Conservation (phyloP, 2,888 invertebrate genomes). For the Melieria crassipennis region DNA sequence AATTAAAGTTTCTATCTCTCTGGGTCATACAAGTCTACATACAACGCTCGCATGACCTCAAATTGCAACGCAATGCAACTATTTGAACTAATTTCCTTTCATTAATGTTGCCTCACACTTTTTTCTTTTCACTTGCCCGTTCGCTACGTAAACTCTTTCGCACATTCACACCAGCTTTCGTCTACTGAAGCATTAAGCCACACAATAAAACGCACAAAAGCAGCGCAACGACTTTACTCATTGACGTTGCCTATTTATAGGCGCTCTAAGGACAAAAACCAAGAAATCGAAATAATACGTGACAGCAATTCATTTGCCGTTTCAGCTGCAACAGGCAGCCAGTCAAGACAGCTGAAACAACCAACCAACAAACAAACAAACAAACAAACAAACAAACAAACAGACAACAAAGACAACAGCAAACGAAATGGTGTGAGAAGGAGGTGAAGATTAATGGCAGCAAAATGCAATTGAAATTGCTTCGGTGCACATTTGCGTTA, state of each 20-base stretch:
- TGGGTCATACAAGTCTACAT: too few relatives aligned
- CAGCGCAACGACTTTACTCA: neutral
- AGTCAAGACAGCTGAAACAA: constrained; percentile 6
- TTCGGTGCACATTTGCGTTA: constrained; percentile 23
- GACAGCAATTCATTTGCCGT: constrained; percentile 23
- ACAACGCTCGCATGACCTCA: too few relatives aligned
- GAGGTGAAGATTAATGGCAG: constrained; percentile 32
- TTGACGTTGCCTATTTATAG: constrained; percentile 13
- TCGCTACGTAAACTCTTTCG: neutral
- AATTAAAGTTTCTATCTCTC: too few relatives aligned
- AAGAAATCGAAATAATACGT: constrained; percentile 3
- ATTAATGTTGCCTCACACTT: neutral
- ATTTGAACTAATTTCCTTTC: too few relatives aligned
- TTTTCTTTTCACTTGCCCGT: constrained; percentile 3
- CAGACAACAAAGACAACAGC: neutral
- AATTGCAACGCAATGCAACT: too few relatives aligned
- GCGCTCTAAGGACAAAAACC: neutral
- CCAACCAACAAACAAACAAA: neutral
- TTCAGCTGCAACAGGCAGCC: constrained; percentile 22
- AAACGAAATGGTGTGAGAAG: constrained; percentile 6
- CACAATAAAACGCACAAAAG: constrained; percentile 8
- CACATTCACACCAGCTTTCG: neutral
- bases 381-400: neutral
- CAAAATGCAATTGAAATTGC: constrained; percentile 35
- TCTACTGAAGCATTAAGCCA: neutral